A percentile compares a stretch with the other conserved stretches of the same genome.
Conservation (phyloP, 2,797 vertebrate genomes). For the Tragelaphus oryx region DNA sequence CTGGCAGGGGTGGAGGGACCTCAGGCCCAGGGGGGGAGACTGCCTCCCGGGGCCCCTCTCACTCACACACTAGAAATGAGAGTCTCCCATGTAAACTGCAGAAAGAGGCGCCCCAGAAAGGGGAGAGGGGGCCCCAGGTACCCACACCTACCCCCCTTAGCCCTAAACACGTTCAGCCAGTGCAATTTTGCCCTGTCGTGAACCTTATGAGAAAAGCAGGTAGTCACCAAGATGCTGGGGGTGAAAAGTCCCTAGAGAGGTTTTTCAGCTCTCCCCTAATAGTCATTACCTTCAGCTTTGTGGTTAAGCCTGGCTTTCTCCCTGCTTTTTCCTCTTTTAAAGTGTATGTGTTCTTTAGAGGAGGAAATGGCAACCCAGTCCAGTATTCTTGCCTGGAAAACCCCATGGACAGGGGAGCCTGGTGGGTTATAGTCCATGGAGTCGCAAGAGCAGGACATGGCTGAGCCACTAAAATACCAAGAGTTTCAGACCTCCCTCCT, state of each 20-base stretch:
- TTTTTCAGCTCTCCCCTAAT: not conserved
- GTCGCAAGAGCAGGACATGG: rapidly evolving
- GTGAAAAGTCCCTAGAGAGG: not conserved
- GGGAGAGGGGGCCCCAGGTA: not conserved
- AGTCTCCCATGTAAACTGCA: not conserved
- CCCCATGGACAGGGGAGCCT: not conserved
- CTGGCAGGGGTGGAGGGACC: rapidly evolving
- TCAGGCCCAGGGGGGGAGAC: rapidly evolving
- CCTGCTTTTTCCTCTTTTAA: not conserved
- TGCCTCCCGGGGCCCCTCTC: not conserved
- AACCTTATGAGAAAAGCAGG: not conserved
- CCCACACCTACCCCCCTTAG: not conserved
- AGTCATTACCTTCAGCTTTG: not conserved
- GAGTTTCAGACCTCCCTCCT: not conserved
- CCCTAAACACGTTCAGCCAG: not conserved
- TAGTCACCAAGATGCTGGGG: rapidly evolving
- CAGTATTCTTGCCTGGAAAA: not conserved
- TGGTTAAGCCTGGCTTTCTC: not conserved
- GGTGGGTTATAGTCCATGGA: not conserved
- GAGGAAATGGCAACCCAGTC: not conserved
- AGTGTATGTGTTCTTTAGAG: not conserved
- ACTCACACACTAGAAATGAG: rapidly evolving
- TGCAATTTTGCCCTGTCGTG: not conserved
- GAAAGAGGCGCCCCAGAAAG: not conserved
- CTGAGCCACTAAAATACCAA: rapidly evolving